These are phyloP conservation scores for Catharus bicknelli DNA, from an alignment of 2,113 vertebrate genomes.

Conservation along the genomic window DNA sequence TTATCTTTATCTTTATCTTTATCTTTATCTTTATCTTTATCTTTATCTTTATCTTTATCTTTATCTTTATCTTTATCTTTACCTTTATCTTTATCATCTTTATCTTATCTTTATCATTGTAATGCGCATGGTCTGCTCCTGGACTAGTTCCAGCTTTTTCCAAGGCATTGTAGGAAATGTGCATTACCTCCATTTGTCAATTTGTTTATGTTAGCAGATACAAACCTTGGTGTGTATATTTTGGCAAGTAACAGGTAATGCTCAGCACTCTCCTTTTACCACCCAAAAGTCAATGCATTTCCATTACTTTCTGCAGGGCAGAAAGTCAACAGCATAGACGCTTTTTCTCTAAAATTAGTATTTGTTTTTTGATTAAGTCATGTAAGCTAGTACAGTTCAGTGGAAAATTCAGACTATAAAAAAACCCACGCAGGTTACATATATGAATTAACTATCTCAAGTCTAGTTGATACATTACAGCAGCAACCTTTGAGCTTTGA, in stretches of 20 bases:
- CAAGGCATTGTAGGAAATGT: background rate
- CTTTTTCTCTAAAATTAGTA: background rate
- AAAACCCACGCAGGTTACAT: background rate
- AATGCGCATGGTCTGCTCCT: background rate
- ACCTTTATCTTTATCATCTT: background rate
- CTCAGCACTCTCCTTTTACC: background rate
- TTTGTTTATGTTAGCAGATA: background rate
- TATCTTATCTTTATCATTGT: background rate
- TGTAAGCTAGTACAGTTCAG: background rate
- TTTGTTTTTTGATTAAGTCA: background rate
- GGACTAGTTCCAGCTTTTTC: background rate
- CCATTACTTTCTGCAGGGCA: background rate
- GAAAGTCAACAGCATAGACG: background rate
- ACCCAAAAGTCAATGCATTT: background rate
- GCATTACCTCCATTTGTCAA: background rate
- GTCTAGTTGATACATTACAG: background rate
- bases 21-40: background rate
- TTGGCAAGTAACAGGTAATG: background rate
- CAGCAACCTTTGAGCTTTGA: background rate
- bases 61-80: background rate
- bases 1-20: background rate
- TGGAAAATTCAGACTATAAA: background rate
- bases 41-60: background rate
- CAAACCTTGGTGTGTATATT: background rate
- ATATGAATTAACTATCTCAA: background rate